A percentile compares a stretch with the other conserved stretches of the same genome.
Conservation (phyloP, 2,113 vertebrate genomes). For the Cepphus grylle region DNA sequence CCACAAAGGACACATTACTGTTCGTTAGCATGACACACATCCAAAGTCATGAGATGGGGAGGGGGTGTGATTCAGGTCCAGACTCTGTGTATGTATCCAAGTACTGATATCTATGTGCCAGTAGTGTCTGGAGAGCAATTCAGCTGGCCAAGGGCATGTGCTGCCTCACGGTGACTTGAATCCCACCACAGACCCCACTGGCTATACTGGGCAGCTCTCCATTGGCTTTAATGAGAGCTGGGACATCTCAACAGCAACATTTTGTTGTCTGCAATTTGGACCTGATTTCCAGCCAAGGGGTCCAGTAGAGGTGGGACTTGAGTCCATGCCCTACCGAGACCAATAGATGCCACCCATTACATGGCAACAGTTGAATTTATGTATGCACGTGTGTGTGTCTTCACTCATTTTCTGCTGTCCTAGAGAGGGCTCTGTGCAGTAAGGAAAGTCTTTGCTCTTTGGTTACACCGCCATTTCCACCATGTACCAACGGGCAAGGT, state of each 20-base stretch:
- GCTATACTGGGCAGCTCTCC: background rate
- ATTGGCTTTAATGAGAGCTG: background rate
- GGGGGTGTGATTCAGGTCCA: background rate
- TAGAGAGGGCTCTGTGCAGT: background rate
- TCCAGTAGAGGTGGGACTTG: background rate
- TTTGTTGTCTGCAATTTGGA: background rate
- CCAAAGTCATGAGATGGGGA: background rate
- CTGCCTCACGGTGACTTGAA: background rate
- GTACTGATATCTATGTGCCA: background rate
- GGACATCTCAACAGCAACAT: background rate
- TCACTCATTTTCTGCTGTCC: background rate
- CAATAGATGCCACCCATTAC: background rate
- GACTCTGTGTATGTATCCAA: background rate
- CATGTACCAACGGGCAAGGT: accelerated
- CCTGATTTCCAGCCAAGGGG: background rate
- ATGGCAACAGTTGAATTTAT: background rate
- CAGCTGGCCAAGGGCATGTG: background rate
- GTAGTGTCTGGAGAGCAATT: too few species aligned
- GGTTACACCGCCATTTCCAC: background rate
- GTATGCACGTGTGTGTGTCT: background rate
- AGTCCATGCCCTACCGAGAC: background rate
- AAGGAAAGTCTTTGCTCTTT: background rate
- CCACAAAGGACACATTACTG: accelerated
- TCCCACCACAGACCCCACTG: background rate
- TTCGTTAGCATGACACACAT: background rate